phyloP scores from a whole-genome alignment of 2,797 vertebrate species.

The Parauchenoglanis punctatus region DNA sequence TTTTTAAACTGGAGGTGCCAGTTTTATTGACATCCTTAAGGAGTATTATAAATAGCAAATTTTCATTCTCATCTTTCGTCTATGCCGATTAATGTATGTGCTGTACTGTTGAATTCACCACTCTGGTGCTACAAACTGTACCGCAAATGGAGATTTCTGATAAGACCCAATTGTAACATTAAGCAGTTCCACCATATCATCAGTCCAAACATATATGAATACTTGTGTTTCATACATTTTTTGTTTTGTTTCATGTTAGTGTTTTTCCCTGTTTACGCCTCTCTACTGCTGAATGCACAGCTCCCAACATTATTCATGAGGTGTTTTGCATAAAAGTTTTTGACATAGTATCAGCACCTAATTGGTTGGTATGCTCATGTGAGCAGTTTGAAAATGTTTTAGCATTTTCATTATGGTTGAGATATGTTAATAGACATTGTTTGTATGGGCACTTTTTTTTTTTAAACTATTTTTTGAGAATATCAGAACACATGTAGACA shows the following conservation, averaged over 20 bases:
- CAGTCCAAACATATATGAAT: not conserved
- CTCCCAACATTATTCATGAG: not conserved
- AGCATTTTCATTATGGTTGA: not conserved
- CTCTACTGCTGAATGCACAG: not conserved
- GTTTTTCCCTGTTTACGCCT: not conserved
- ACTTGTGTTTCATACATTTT: not conserved
- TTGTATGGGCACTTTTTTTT: not conserved
- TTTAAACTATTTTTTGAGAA: not conserved
- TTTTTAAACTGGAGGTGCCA: not conserved
- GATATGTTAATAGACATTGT: not conserved
- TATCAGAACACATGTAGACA: not conserved
- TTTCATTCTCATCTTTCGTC: no score
- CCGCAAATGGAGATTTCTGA: not conserved
- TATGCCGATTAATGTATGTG: not conserved
- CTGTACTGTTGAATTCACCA: not conserved
- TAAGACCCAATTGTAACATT: not conserved
- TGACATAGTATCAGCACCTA: not conserved
- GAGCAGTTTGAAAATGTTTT: not conserved
- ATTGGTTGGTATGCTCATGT: not conserved
- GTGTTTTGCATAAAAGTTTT: not conserved
- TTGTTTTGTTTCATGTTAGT: not conserved
- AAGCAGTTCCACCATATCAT: not conserved
- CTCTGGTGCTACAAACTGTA: not conserved
- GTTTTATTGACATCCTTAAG: no score
- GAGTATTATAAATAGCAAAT: not conserved